Conservation (phyloP, 1,140 invertebrate species). For the Drosophila rufa region DNA sequence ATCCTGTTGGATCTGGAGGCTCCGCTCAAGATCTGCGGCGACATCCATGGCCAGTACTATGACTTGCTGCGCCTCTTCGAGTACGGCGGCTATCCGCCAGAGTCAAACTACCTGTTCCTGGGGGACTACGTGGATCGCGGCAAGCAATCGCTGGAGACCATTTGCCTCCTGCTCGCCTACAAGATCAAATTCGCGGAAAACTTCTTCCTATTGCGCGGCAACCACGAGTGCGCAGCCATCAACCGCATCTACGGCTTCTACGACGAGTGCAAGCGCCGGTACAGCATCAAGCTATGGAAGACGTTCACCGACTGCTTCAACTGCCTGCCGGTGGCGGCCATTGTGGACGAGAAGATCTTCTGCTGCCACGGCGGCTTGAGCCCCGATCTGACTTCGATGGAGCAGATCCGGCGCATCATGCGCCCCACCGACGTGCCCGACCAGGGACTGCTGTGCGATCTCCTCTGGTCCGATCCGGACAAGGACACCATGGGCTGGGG, state of each 20-base stretch:
- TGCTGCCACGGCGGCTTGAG: slow-evolving; percentile 11
- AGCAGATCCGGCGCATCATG: neutral
- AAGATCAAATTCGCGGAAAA: slow-evolving; percentile 10
- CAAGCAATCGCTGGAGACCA: slow-evolving; percentile 6
- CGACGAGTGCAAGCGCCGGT: slow-evolving; percentile 12
- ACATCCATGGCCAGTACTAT: slow-evolving; percentile 10
- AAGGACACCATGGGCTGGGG: slow-evolving; percentile 18
- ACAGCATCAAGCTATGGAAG: slow-evolving; percentile 9
- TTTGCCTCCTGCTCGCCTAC: slow-evolving; percentile 11
- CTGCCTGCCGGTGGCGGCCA: slow-evolving; percentile 13
- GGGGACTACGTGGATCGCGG: slow-evolving; percentile 6
- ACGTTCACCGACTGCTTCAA: slow-evolving; percentile 16
- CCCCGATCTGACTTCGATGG: slow-evolving; percentile 7
- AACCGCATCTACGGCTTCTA: slow-evolving; percentile 11
- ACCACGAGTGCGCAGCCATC: slow-evolving; percentile 13
- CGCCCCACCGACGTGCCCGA: slow-evolving; percentile 6
- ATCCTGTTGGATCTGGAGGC: slow-evolving; percentile 4
- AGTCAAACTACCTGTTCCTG: slow-evolving; percentile 1
- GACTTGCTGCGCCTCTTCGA: slow-evolving; percentile 9
- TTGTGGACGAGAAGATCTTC: slow-evolving; percentile 12
- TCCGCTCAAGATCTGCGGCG: slow-evolving; percentile 10
- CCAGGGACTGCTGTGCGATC: slow-evolving; percentile 4
- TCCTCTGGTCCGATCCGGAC: slow-evolving; percentile 8
- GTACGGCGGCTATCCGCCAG: slow-evolving; percentile 10
- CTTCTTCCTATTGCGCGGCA: slow-evolving; percentile 6